Conservation (phyloP, 2,797 vertebrate species). For the Mareca penelope region DNA sequence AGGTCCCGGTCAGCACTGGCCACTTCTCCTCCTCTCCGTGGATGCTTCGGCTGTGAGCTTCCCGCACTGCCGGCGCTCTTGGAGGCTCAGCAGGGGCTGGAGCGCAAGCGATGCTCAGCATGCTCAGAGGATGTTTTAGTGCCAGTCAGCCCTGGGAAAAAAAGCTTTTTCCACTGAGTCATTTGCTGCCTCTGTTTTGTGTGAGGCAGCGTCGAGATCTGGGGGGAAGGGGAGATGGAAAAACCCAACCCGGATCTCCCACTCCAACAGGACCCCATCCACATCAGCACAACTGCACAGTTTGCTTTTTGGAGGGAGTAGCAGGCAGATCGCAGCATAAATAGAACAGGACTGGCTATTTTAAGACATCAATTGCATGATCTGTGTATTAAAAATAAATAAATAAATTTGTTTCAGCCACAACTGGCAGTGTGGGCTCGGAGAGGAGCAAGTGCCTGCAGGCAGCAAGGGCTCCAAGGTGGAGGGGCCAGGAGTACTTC, state of each 20-base stretch:
- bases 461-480: accelerated
- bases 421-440: background rate
- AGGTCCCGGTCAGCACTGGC: background rate
- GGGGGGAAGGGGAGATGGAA: constrained; percentile 4
- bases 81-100: background rate
- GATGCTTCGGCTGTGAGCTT: accelerated
- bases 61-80: too few relatives aligned
- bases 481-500: background rate
- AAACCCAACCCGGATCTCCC: background rate
- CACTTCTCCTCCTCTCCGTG: background rate
- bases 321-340: constrained; percentile 45
- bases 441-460: background rate
- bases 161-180: constrained; percentile 46
- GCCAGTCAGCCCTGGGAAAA: background rate
- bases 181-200: constrained; percentile 39
- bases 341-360: constrained; percentile 60
- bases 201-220: background rate
- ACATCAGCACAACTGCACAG: background rate
- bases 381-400: background rate
- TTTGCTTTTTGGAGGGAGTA: constrained; percentile 2
- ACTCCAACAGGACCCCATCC: background rate
- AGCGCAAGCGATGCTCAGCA: accelerated
- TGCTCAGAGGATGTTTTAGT: background rate
- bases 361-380: constrained; percentile 18
- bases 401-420: background rate